Evolutionary conservation across 1,140 invertebrate genomes (phyloP), one percentile per base, ranked within the genome.

Genomic region (Planococcus citri): DNA sequence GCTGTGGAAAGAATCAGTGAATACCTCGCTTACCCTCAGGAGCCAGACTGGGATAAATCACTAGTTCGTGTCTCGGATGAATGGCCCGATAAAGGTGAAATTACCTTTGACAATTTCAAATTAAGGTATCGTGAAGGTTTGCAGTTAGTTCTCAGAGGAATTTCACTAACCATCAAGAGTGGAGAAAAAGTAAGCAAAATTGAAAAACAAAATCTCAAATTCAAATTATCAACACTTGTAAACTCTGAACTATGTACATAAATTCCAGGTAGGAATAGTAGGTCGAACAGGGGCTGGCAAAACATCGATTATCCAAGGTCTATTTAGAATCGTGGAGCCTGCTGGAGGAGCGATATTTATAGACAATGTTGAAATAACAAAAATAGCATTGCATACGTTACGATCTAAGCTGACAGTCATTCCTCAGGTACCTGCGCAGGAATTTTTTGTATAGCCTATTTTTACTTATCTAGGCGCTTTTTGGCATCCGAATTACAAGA

Each of bases 291-390:
- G 90, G 17, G 90, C 90, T 51, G 91, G 91, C 41, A 94, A 94
- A 78, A 91, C 88, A 1, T 93, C 90, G 24, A 78, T 94, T 27
- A 92, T 91, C 0, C 76, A 92, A 24, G 84, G 87, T 0, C 78
- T 94, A 14, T 94, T 94, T 78, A 88, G 94, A 77, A 93, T 96
- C 73, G 89, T 96, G 73, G 94, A 96, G 77, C 82, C 89, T 14
- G 86, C 88, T 58, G 82, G 83, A 69, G 95, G 95, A 10, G 79
- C 81, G 58, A 98, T 99, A 72, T 75, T 86, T n/a, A 95, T 99
- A 70, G 97, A 99, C 80, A 89, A 86, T 41, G 77, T 93, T 14
- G 87, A 97, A 76, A 95, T 98, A 73, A 80, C 88, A 0, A 84
- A 84, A 14, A 81, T 98, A 72, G 94, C 94, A 27, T 83, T 99